phyloP scores from a whole-genome alignment of 64 coral and sea anemone genomes.

The Dendronephthya gigantea region DNA sequence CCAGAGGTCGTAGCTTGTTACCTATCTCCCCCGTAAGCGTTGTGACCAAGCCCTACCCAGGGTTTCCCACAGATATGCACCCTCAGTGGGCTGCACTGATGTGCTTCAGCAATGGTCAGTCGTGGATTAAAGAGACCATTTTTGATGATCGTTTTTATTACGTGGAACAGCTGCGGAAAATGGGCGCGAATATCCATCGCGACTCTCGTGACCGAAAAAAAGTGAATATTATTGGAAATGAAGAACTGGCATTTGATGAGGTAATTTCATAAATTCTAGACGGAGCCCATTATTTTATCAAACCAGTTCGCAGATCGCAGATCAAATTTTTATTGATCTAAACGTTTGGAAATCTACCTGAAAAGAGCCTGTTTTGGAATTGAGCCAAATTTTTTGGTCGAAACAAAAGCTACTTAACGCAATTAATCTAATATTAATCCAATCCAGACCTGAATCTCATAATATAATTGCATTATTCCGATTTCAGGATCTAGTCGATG shows the following conservation, averaged over 20 bases:
- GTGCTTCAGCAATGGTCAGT: conserved; percentile 18
- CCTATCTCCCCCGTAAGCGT: background rate
- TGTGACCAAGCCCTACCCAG: conserved; percentile 31
- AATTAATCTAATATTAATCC: too few species aligned
- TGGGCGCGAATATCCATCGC: background rate
- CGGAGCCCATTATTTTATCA: too few species aligned
- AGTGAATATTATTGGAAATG: background rate
- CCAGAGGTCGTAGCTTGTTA: background rate
- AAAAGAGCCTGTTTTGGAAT: too few species aligned
- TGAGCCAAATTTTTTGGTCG: too few species aligned
- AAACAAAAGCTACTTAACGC: too few species aligned
- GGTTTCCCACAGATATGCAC: conserved; percentile 50
- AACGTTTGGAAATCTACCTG: too few species aligned
- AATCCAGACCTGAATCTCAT: too few species aligned
- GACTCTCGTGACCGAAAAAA: background rate
- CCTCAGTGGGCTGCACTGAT: conserved; percentile 47
- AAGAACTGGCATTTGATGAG: background rate
- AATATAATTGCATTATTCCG: too few species aligned
- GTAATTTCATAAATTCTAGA: too few species aligned
- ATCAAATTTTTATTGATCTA: too few species aligned
- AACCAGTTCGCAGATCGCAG: too few species aligned
- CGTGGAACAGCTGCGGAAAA: background rate
- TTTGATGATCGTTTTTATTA: conserved; percentile 46
- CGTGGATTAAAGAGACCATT: background rate
- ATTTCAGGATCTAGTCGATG: background rate